Evolutionary conservation across 2,888 invertebrate genomes (phyloP), one percentile per base, ranked within the genome.

Genomic region (Amphipoea oculea): DNA sequence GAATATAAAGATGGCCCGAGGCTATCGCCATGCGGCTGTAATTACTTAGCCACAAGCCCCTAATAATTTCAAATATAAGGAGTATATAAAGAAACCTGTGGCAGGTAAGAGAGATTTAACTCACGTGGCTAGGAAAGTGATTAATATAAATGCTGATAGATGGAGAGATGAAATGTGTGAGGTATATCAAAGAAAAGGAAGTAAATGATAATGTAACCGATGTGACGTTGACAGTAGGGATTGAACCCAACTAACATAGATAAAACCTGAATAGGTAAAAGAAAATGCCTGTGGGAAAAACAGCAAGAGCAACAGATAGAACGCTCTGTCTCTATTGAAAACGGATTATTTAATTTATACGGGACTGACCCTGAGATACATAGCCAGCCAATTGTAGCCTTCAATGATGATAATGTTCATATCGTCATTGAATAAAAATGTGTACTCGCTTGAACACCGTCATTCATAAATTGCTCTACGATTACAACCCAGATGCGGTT

Each of bases 391-490:
- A 42, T 78, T 36, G 29, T 60, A 67, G n/a, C 23, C 68, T 51
- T 36, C 36, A 42, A 70, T 57, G 29, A 40, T 48, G 42, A 23
- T 54, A 17, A 20, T 29, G 12, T 42, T 42, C 40, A n/a, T 45
- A 70, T 51, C 23, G 36, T 67, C 74, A 85, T 68, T 57, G 11
- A 51, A 82, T 79, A 23, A 72, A 73, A 72, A 68, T 65, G n/a
- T 57, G n/a, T 54, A n/a, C 65, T 60, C 36, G 48, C 68, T 82
- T 36, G 36, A 73, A 79, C 62, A 48, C 48, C 1, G 70, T 72
- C 75, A 83, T 85, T 81, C 71, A 83, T 68, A 84, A 73, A 82
- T 74, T 42, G 63, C 51, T 80, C 17, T 62, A 57, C 48, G 14
- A 62, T 81, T 72, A 69, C 12, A 63, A 60, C 60, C 29, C 48